A percentile compares a stretch with the other conserved stretches of the same genome.
These are phyloP conservation scores for Dromas ardeola DNA, from an alignment of 2,113 vertebrate genomes.

Conservation along the genomic window DNA sequence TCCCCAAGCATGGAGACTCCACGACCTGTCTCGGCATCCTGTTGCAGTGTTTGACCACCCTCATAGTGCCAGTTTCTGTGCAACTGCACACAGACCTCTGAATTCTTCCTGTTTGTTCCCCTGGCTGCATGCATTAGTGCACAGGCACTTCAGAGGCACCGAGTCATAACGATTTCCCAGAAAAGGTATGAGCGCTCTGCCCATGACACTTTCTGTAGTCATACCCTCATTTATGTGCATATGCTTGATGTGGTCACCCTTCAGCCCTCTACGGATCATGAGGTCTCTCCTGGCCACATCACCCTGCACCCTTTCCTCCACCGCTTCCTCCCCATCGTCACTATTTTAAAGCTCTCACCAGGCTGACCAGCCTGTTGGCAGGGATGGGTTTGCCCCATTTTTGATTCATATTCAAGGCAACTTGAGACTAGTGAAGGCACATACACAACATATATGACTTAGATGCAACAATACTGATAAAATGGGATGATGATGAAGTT, in stretches of 20 bases:
- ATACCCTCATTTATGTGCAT: background rate
- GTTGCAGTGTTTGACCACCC: background rate
- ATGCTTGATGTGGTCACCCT: fast-evolving
- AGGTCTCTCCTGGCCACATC: background rate
- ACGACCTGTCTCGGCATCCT: background rate
- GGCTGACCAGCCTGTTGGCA: background rate
- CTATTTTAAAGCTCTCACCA: background rate
- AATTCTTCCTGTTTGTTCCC: background rate
- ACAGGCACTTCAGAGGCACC: background rate
- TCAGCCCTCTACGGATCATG: fast-evolving
- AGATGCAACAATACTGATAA: background rate
- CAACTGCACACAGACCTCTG: background rate
- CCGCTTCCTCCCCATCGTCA: background rate
- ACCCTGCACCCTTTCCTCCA: background rate
- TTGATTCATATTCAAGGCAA: background rate
- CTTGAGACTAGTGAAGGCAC: background rate
- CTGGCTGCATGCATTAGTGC: background rate
- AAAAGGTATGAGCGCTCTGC: fast-evolving
- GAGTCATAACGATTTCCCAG: background rate
- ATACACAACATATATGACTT: background rate
- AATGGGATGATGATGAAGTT: background rate
- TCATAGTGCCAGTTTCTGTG: background rate
- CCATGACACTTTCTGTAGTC: background rate
- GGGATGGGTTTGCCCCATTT: background rate
- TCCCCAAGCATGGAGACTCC: background rate